A percentile compares a stretch with the other conserved stretches of the same genome.
Conservation (phyloP, 2,888 invertebrate genomes). For the Tanytarsus gracilentus region DNA sequence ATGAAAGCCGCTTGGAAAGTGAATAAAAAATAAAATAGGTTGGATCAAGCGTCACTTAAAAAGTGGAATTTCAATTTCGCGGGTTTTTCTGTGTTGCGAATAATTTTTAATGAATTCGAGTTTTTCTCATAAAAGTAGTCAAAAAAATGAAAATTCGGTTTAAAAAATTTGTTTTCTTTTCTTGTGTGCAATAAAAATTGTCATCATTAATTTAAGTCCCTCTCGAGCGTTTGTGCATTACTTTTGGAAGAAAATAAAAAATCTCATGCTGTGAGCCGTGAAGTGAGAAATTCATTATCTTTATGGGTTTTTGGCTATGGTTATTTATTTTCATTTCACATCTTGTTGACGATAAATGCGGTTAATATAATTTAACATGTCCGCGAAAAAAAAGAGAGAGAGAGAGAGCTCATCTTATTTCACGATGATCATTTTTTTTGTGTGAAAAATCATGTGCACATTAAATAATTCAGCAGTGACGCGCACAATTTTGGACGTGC, state of each 20-base stretch:
- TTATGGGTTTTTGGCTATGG: background rate
- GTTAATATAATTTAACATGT: constrained; percentile 5
- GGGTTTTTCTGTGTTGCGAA: no score
- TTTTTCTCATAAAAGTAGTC: background rate
- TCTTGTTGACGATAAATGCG: background rate
- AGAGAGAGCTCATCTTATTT: background rate
- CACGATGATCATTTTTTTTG: background rate
- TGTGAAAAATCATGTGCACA: no score
- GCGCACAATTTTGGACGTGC: background rate
- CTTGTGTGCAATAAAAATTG: constrained; percentile 1
- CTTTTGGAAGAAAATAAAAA: background rate
- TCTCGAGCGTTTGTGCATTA: background rate
- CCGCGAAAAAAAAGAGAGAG: no score
- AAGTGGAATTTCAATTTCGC: no score
- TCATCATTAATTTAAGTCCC: constrained; percentile 19
- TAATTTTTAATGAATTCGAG: no score
- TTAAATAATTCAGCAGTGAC: constrained; percentile 6
- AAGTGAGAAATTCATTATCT: constrained; percentile 21
- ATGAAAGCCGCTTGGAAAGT: no score
- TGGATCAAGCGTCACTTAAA: no score
- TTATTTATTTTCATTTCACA: background rate
- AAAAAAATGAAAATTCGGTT: background rate
- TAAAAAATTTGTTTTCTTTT: background rate
- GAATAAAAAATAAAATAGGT: no score
- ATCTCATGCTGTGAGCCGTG: no score